Evolutionary conservation across 2,113 vertebrate genomes (phyloP), one percentile per base, ranked within the genome.

Genomic region (Trogon melanurus): DNA sequence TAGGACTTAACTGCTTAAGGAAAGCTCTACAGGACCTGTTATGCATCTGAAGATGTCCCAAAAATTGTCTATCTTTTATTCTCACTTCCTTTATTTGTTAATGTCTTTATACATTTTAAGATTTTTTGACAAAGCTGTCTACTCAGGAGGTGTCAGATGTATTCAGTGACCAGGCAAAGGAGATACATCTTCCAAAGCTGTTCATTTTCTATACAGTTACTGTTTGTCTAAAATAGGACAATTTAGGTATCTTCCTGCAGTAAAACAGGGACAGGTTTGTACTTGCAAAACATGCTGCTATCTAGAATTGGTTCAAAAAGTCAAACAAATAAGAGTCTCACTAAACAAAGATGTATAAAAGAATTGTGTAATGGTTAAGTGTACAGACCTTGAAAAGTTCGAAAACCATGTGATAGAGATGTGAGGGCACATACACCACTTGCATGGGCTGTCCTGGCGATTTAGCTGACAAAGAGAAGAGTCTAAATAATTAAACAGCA

Each of bases 341-440:
- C 29, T 84, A 83, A 95, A 93, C 34, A 51, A 83, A 74, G n/a
- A 75, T n/a, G 22, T 65, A 83, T 73, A 70, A 71, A 97, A 94
- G 78, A 87, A 91, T 89, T 88, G 88, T 57, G 29, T 85, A 94
- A 96, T 75, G 65, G 51, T 93, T 93, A 85, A 91, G 79, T 85
- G 78, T 80, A 98, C 98, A 96, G 97, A 99, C 99, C 99, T 99
- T 99, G 97, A 99, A 99, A 94, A 99, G 99, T 97, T 99, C 99
- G 96, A 99, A 99, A 95, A 99, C 98, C 99, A 99, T 99, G 96
- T 99, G 99, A 97, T 99, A 99, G 91, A 99, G 98, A 97, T 99
- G 99, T 32, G 99, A 99, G 44, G 99, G 99, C 71, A 99, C 99
- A 57, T 99, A 99, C 50, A 99, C 99, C 97, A 99, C 98, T 67